Evolutionary conservation across 2,888 invertebrate species (phyloP).

Genomic region (Scaptomyza parva): DNA sequence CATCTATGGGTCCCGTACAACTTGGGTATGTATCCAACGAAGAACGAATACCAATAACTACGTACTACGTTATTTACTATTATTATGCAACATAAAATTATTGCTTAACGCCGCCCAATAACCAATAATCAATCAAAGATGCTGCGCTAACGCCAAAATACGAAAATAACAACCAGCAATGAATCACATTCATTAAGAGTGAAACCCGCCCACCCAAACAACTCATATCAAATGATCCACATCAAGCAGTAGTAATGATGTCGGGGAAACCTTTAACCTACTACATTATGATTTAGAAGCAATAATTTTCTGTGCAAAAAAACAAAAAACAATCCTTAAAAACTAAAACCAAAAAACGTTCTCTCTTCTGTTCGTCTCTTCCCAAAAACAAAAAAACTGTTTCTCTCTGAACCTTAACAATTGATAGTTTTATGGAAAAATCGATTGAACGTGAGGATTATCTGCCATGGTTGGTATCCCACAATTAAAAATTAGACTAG

Average conservation of each 20-base stretch:
- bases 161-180: slow-evolving; percentile 4
- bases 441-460: slow-evolving; percentile 89
- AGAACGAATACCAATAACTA: slow-evolving; percentile 17
- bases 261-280: slow-evolving; percentile 1
- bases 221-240: slow-evolving; percentile 5
- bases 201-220: background rate
- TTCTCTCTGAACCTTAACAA: slow-evolving; percentile 26
- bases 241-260: background rate
- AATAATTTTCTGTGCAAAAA: slow-evolving; percentile 74
- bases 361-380: slow-evolving; percentile 74
- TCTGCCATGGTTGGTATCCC: slow-evolving; percentile 91
- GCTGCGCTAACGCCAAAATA: slow-evolving; percentile 31
- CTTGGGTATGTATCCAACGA: slow-evolving; percentile 92
- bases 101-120: slow-evolving; percentile 65
- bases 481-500: slow-evolving; percentile 56
- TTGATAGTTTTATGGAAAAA: slow-evolving; percentile 91
- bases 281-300: slow-evolving; percentile 42
- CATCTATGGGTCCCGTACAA: slow-evolving; percentile 95
- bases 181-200: slow-evolving; percentile 15
- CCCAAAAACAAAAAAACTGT: slow-evolving; percentile 60
- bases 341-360: slow-evolving; percentile 62
- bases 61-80: slow-evolving; percentile 35
- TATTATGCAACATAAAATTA: slow-evolving; percentile 72
- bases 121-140: slow-evolving; percentile 34
- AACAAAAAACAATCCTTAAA: slow-evolving; percentile 15